phyloP scores from a whole-genome alignment of 1,140 invertebrate genomes.

The Anastatus disparis region DNA sequence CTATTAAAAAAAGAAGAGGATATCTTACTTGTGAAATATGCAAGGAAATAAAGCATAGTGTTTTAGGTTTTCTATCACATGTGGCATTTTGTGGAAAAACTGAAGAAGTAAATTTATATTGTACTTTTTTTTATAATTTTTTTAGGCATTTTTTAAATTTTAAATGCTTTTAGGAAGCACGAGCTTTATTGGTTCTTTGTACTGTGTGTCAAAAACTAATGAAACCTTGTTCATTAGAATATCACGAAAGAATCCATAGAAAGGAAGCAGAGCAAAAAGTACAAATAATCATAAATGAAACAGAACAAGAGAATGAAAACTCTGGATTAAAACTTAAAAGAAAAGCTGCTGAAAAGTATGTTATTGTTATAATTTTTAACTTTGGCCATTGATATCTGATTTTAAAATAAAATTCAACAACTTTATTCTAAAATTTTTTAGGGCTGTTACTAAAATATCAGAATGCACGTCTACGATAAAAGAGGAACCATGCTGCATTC shows the following conservation, averaged over 20 bases:
- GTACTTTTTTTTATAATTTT: constrained; percentile 13
- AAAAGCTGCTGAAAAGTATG: constrained; percentile 70
- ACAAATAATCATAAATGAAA: constrained; percentile 28
- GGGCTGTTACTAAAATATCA: constrained; percentile 56
- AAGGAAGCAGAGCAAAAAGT: constrained; percentile 46
- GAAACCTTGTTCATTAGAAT: constrained; percentile 70
- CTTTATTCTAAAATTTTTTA: constrained; percentile 32
- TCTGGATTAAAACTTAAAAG: constrained; percentile 55
- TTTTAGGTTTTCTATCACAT: constrained; percentile 73
- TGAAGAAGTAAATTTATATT: constrained; percentile 62
- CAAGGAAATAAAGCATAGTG: constrained; percentile 66
- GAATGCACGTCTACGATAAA: constrained; percentile 53
- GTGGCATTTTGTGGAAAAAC: constrained; percentile 71
- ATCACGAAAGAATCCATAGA: constrained; percentile 64
- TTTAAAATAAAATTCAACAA: neutral
- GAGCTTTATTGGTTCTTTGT: constrained; percentile 66
- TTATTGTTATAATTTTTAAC: neutral
- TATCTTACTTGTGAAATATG: constrained; percentile 71
- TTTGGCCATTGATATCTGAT: neutral
- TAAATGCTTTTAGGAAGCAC: constrained; percentile 63
- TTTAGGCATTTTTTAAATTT: constrained; percentile 7
- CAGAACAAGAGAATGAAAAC: constrained; percentile 1
- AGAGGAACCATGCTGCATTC: too few relatives aligned
- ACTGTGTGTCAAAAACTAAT: constrained; percentile 68
- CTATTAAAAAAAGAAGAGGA: constrained; percentile 58